Evolutionary conservation across 2,797 vertebrate genomes (phyloP).

Genomic region (Megalops cyprinoides): DNA sequence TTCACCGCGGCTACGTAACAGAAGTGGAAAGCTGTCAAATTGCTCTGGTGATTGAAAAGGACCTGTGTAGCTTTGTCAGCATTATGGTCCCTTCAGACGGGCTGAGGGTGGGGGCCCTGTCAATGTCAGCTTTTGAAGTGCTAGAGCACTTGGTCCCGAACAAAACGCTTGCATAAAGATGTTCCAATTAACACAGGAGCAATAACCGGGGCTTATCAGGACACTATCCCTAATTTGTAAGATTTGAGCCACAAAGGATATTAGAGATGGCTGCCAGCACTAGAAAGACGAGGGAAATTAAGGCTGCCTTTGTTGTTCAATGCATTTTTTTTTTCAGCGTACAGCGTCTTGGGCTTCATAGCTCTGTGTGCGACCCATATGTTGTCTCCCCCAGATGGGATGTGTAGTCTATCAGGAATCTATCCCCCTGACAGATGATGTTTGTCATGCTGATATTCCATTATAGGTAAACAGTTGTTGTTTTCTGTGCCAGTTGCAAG

Average conservation of each 20-base stretch:
- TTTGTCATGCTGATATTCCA: not conserved
- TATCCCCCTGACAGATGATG: not conserved
- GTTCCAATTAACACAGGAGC: conserved; percentile 26
- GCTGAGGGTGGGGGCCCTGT: conserved; percentile 26
- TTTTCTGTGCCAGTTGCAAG: not conserved
- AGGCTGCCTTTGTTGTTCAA: not conserved
- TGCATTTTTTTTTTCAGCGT: not conserved
- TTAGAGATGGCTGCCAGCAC: not conserved
- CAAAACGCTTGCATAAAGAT: conserved; percentile 12
- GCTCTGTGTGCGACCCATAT: not conserved
- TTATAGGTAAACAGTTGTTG: not conserved
- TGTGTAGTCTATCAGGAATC: not conserved
- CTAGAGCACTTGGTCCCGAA: not conserved
- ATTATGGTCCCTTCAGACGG: conserved; percentile 18
- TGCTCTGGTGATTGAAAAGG: conserved; percentile 35
- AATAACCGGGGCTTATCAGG: conserved; percentile 18
- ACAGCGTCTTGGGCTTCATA: too few relatives aligned
- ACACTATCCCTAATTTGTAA: conserved; percentile 26
- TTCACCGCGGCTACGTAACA: conserved; percentile 45
- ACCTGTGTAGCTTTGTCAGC: conserved; percentile 38
- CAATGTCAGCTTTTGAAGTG: conserved; percentile 35
- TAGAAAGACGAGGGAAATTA: not conserved
- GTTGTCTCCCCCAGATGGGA: not conserved
- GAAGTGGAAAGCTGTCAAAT: conserved; percentile 43
- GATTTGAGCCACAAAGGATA: not conserved